Base-by-base conservation (phyloP, 2,888 invertebrate species). In the Standfussiana lucernea region DNA sequence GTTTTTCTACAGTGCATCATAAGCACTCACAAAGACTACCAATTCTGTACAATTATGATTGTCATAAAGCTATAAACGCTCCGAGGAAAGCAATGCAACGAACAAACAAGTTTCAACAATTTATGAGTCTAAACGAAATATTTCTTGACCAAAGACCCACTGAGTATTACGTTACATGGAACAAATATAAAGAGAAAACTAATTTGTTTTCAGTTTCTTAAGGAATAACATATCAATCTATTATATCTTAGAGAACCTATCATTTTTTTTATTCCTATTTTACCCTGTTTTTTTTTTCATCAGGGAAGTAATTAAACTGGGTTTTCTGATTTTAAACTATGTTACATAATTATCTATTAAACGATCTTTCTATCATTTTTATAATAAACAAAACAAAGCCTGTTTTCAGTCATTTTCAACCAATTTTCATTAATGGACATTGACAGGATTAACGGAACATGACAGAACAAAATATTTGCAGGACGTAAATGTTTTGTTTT, bases 121-220 rank as follows among this genome's bases (percentile, higher is more conserved):
- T 89, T 90, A 91, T 87, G 84, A 69, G 86, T 83, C 82, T 82
- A 77, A 83, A 87, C 82, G 83, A 89, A 89, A 89, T 88, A 89
- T 84, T 76, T 88, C 82, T 86, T 77, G 67, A 35, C 28, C 65
- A 64, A 59, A 65, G 56, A 81, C 37, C 50, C 65, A 75, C 64
- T 86, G 66, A 79, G 68, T 47, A 53, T 75, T 78, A 72, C 50
- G 21, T 62, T 15, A 77, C 53, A 61, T 18, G 15, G 32, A n/a
- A 28, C 6, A 2, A 32, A n/a, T 8, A 18, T 13, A 10, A 32
- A 18, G 6, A 32, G 1, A 24, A 40, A 45, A 28, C 1, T 3
- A 1, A 21, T 47, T 70, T 24, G 11, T 18, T 62, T 40, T 64
- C 15, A 28, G 40, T 65, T 42, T 45, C 8, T 1, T n/a, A 11